Percentiles rank a stretch among this genome's conserved stretches.
Conservation (phyloP, 64 coral and sea anemone species). For the Hydrozoanthus tunicans region DNA sequence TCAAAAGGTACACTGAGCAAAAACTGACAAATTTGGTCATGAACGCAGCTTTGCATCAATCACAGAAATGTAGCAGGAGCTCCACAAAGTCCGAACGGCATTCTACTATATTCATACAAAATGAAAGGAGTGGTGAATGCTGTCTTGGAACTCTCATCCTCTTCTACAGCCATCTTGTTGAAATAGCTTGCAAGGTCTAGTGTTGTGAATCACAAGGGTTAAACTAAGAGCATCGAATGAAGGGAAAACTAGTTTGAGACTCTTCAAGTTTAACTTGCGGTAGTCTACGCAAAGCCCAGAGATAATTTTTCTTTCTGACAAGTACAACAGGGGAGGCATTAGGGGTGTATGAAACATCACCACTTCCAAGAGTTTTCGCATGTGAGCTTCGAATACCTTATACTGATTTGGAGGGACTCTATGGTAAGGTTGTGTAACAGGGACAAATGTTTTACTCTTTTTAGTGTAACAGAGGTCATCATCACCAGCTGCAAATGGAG, state of each 20-base stretch:
- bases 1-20: neutral
- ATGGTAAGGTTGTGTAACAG: neutral
- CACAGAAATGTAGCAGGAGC: neutral
- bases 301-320: constrained; percentile 1
- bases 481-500: constrained; percentile 19
- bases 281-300: constrained; percentile 1
- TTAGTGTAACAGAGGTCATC: constrained; percentile 1
- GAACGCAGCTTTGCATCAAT: neutral
- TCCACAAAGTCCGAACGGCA: constrained; percentile 1
- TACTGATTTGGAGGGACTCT: constrained; percentile 23
- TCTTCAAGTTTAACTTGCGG: neutral
- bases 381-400: neutral
- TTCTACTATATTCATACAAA: neutral
- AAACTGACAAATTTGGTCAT: constrained; percentile 3
- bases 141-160: neutral
- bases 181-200: constrained; percentile 1
- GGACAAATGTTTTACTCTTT: neutral
- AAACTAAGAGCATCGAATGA: neutral
- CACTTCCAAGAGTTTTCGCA: neutral
- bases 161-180: neutral
- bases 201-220: neutral
- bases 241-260: neutral
- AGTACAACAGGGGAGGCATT: constrained; percentile 22
- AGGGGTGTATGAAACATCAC: neutral
- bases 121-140: constrained; percentile 11